These are phyloP conservation scores for Himalopsyche tibetana DNA, from an alignment of 2,888 invertebrate species.

Conservation along the genomic window DNA sequence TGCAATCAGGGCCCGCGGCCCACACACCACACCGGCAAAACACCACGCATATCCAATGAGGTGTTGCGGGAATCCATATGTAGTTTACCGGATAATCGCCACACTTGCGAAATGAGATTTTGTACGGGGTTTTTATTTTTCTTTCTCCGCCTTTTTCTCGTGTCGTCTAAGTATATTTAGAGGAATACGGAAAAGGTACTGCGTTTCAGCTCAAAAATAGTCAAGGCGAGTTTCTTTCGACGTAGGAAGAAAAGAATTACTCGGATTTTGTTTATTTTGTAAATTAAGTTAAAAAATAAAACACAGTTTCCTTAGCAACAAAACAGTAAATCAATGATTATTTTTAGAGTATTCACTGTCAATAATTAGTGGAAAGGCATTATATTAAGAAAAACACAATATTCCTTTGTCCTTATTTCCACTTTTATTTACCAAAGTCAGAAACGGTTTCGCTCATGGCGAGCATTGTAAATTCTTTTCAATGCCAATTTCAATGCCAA, in stretches of 20 bases:
- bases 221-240: not conserved
- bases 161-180: conserved; percentile 4
- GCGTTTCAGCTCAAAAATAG: not conserved
- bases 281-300: too few species aligned
- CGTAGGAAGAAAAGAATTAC: not conserved
- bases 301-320: too few species aligned
- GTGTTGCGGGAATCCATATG: conserved; percentile 63
- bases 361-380: too few species aligned
- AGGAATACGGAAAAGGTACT: not conserved
- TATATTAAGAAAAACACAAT: too few species aligned
- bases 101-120: conserved; percentile 64
- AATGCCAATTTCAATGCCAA: too few species aligned
- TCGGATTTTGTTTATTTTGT: too few species aligned
- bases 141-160: conserved; percentile 43
- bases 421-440: too few species aligned
- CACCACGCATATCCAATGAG: conserved; percentile 64
- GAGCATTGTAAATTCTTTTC: too few species aligned
- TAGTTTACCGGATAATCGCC: conserved; percentile 65
- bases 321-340: too few species aligned
- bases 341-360: too few species aligned
- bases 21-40: conserved; percentile 32
- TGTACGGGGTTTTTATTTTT: conserved; percentile 48
- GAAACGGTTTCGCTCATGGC: too few species aligned
- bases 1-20: conserved; percentile 61
- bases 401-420: too few species aligned